Percentiles rank a stretch among this genome's conserved stretches.
phyloP scores from a whole-genome alignment of 2,888 invertebrate species.

The Drosophila maculinotata region DNA sequence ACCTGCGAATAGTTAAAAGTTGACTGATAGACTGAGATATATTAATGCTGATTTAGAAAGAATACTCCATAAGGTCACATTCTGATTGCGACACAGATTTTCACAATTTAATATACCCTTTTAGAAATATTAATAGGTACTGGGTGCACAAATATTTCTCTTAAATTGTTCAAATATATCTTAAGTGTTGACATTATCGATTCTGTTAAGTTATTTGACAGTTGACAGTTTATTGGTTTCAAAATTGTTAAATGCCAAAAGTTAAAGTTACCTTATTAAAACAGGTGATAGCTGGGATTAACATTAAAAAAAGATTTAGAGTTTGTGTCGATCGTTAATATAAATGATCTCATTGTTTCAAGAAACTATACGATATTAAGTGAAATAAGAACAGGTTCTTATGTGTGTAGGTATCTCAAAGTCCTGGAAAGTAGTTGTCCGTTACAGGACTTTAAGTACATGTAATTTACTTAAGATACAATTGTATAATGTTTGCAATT shows the following conservation, averaged over 20 bases:
- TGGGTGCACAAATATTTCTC: slow-evolving; percentile 38
- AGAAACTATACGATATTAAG: not conserved
- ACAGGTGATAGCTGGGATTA: slow-evolving; percentile 13
- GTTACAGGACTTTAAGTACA: no score
- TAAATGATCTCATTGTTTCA: slow-evolving; percentile 6
- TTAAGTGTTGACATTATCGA: slow-evolving; percentile 54
- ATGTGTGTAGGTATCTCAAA: no score
- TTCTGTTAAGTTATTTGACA: slow-evolving; percentile 37
- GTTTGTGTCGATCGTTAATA: not conserved
- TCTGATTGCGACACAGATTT: no score
- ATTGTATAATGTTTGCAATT: no score
- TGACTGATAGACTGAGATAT: no score
- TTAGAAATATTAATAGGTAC: not conserved
- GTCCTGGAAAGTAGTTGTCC: no score
- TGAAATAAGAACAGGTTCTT: not conserved
- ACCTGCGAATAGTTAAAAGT: no score
- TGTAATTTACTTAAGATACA: no score
- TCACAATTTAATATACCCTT: not conserved
- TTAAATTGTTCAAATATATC: slow-evolving; percentile 42
- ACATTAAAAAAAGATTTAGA: slow-evolving; percentile 6
- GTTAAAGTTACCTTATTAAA: slow-evolving; percentile 21
- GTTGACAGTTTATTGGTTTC: slow-evolving; percentile 44
- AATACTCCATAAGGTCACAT: no score
- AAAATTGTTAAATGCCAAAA: slow-evolving; percentile 45
- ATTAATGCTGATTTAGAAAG: no score